A percentile compares a stretch with the other conserved stretches of the same genome.
These are phyloP conservation scores for Lucilia sericata DNA, from an alignment of 1,140 invertebrate genomes.

Conservation along the genomic window DNA sequence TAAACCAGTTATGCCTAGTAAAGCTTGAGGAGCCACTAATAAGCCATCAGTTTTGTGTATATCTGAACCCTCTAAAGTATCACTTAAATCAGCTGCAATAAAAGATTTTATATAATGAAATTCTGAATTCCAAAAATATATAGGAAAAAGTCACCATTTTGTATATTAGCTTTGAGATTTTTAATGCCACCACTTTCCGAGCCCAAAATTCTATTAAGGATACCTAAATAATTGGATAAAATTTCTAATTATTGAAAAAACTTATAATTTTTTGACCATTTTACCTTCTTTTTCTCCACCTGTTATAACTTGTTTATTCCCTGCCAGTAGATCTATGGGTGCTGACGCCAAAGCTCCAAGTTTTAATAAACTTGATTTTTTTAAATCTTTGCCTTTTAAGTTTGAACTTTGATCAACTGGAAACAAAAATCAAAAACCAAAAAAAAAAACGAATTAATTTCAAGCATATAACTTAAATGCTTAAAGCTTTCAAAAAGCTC, in stretches of 20 bases:
- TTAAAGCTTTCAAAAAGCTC: too few relatives aligned
- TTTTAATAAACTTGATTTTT: neutral
- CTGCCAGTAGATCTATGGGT: neutral
- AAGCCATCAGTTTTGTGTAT: neutral
- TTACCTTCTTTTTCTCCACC: neutral
- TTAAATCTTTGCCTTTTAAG: neutral
- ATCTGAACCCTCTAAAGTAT: neutral
- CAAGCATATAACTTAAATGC: neutral
- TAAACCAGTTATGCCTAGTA: neutral
- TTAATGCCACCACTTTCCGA: neutral
- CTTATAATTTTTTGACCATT: neutral
- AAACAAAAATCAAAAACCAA: too few relatives aligned
- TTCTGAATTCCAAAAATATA: neutral
- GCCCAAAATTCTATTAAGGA: neutral
- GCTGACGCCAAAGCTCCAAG: neutral
- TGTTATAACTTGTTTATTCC: neutral
- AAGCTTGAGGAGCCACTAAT: neutral
- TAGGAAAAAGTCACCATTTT: neutral
- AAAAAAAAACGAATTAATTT: neutral
- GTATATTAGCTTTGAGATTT: neutral
- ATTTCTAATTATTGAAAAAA: neutral
- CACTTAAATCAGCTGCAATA: slow-evolving; percentile 21
- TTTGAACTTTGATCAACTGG: neutral
- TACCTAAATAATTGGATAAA: neutral
- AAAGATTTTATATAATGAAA: neutral